Evolutionary conservation across 1,140 invertebrate species (phyloP).

Genomic region (Solen grandis): DNA sequence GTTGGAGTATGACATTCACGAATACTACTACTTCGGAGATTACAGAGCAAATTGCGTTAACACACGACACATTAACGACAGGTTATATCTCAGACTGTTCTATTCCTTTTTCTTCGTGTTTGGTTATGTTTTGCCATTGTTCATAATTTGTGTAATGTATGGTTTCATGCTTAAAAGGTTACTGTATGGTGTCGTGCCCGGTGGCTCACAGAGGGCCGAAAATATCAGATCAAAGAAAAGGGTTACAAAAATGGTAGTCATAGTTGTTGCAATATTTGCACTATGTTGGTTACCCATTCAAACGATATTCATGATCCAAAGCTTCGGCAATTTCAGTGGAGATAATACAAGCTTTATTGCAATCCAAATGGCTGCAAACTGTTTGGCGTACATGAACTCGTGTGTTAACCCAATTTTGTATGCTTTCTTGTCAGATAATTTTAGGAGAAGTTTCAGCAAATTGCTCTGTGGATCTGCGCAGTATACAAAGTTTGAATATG

Average conservation of each 20-base stretch:
- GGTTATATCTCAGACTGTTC: constrained; percentile 64
- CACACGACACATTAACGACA: constrained; percentile 9
- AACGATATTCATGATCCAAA: constrained; percentile 82
- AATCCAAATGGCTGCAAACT: constrained; percentile 91
- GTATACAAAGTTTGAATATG: constrained; percentile 71
- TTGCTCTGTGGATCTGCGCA: constrained; percentile 78
- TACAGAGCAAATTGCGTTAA: constrained; percentile 72
- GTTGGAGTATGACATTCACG: constrained; percentile 87
- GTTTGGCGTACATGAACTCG: constrained; percentile 96
- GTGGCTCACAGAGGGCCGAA: constrained; percentile 86
- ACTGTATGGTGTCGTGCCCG: constrained; percentile 85
- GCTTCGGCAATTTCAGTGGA: constrained; percentile 82
- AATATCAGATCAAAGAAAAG: constrained; percentile 91
- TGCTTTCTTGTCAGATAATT: constrained; percentile 94
- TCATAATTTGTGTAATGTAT: constrained; percentile 93
- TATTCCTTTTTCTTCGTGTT: constrained; percentile 81
- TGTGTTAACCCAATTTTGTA: constrained; percentile 98
- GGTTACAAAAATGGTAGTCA: constrained; percentile 95
- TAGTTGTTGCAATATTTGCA: constrained; percentile 96
- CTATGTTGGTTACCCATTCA: constrained; percentile 98
- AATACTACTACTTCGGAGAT: constrained; percentile 83
- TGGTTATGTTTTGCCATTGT: constrained; percentile 81
- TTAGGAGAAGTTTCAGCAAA: constrained; percentile 91
- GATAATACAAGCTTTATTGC: constrained; percentile 82
- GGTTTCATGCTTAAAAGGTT: constrained; percentile 91